A percentile compares a stretch with the other conserved stretches of the same genome.
These are phyloP conservation scores for Corapipo altera DNA, from an alignment of 2,113 vertebrate species.

Conservation along the genomic window DNA sequence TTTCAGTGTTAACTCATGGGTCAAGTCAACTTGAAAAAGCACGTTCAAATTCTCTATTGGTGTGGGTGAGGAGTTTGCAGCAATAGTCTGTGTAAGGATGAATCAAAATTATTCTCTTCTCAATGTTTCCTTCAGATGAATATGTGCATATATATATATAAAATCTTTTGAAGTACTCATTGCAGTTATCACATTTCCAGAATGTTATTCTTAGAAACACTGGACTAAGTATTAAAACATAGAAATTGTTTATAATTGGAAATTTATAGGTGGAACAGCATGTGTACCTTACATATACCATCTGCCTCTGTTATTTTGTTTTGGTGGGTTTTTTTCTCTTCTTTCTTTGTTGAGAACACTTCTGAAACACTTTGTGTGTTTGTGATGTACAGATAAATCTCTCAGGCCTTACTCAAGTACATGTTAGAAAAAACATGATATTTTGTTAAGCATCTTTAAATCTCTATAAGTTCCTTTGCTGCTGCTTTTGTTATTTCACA, in stretches of 20 bases:
- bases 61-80: not conserved
- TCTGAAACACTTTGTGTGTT: not conserved
- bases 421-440: not conserved
- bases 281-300: not conserved
- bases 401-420: not conserved
- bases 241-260: slow-evolving; percentile 13
- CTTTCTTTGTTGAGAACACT: not conserved
- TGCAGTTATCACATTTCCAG: not conserved
- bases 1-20: not conserved
- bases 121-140: not conserved
- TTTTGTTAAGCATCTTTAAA: not conserved
- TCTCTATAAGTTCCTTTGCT: not conserved
- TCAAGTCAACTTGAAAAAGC: not conserved
- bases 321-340: not conserved
- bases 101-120: not conserved
- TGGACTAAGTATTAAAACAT: not conserved
- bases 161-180: not conserved
- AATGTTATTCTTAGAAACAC: not conserved
- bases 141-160: not conserved
- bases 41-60: not conserved
- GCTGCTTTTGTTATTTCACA: not conserved
- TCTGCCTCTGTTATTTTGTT: not conserved
- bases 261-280: not conserved
- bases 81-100: not conserved
- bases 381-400: not conserved